A percentile compares a stretch with the other conserved stretches of the same genome.
phyloP scores from a whole-genome alignment of 1,140 invertebrate species.

The Sarcophaga peregrina region DNA sequence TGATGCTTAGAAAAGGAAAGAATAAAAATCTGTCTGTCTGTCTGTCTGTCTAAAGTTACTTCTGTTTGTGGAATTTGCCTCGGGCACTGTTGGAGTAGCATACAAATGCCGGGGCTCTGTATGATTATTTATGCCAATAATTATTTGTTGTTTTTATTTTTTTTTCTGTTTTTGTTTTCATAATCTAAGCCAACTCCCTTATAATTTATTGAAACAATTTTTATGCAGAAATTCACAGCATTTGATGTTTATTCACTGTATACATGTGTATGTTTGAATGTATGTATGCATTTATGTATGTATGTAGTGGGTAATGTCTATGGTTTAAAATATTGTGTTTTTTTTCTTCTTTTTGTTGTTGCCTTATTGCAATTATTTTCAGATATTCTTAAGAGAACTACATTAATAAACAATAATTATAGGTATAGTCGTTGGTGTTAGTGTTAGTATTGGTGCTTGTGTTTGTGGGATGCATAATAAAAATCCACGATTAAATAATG shows the following conservation, averaged over 20 bases:
- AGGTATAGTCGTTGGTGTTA: background rate
- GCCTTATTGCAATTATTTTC: background rate
- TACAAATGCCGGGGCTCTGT: background rate
- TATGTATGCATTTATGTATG: no score
- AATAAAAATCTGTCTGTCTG: no score
- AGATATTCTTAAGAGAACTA: background rate
- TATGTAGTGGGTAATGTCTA: no score
- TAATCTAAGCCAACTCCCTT: background rate
- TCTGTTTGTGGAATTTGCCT: background rate
- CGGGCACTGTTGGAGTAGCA: background rate
- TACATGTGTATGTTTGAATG: background rate
- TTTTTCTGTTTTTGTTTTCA: background rate
- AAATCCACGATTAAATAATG: no score
- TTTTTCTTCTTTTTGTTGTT: background rate
- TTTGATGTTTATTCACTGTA: no score
- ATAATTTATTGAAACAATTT: background rate
- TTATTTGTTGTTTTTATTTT: background rate
- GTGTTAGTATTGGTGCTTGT: no score
- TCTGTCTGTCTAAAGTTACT: background rate
- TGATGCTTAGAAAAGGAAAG: no score
- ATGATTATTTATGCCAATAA: background rate
- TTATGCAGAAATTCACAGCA: constrained; percentile 5
- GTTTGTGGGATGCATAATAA: no score
- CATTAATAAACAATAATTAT: constrained; percentile 1
- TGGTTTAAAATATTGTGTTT: background rate